Evolutionary conservation across 2,113 vertebrate genomes (phyloP).

Genomic region (Equus przewalskii): DNA sequence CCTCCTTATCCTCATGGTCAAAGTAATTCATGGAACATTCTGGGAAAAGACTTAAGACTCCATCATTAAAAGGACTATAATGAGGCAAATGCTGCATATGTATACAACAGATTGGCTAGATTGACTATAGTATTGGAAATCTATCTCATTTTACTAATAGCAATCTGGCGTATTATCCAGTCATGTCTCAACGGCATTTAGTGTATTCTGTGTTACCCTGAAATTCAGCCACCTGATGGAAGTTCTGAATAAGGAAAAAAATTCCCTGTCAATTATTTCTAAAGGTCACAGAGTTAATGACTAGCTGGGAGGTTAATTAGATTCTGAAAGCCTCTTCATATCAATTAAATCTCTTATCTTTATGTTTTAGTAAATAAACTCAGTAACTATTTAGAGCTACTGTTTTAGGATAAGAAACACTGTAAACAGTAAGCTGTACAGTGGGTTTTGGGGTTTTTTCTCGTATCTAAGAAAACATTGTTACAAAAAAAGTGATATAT

Average conservation of each 20-base stretch:
- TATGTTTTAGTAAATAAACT: constrained; percentile 89
- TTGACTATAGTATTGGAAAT: constrained; percentile 3
- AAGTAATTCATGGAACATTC: background rate
- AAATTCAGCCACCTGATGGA: constrained; percentile 86
- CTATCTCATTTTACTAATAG: constrained; percentile 6
- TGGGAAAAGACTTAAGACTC: background rate
- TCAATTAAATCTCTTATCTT: constrained; percentile 88
- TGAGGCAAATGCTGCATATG: background rate
- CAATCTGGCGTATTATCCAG: background rate
- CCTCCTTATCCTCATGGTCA: background rate
- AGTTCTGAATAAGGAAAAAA: constrained; percentile 89
- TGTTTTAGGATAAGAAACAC: constrained; percentile 79
- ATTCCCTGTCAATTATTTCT: constrained; percentile 97
- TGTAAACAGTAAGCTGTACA: constrained; percentile 69
- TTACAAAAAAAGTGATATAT: background rate
- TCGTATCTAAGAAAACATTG: constrained; percentile 66
- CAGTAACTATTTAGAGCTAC: constrained; percentile 77
- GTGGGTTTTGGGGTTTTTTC: constrained; percentile 37
- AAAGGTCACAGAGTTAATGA: constrained; percentile 99
- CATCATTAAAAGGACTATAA: background rate
- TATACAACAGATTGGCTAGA: background rate
- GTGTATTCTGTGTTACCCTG: constrained; percentile 28
- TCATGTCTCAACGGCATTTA: background rate
- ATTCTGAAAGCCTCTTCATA: constrained; percentile 95
- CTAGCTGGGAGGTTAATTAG: constrained; percentile 98